Evolutionary conservation across 2,888 invertebrate genomes (phyloP), one percentile per base, ranked within the genome.

Genomic region (Lithophane leautieri): DNA sequence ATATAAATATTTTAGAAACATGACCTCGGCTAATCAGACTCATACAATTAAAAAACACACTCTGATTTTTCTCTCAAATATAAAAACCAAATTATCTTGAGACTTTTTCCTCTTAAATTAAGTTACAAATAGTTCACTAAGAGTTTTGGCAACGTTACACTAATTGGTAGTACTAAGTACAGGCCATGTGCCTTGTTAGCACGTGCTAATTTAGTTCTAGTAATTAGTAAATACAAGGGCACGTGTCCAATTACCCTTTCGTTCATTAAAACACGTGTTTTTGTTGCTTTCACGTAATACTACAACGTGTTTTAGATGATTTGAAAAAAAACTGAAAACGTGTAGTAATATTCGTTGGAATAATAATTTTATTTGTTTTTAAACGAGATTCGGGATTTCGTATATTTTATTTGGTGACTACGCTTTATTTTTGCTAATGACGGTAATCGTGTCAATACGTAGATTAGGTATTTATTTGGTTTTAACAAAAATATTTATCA

Each of bases 241-340:
- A 69, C 78, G 50, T 78, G 50, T 19, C 44, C 34, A 52, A 19
- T 69, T 63, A 54, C 56, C 28, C 44, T 50, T 73, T 60, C 28
- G 50, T 73, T 68, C 78, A 67, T 44, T 9, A 3, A n/a, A 71
- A 78, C 78, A 82, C 81, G 82, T 78, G 81, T 65, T 73, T 69
- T 47, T 65, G 40, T 82, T 82, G 68, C 73, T 61, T 68, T 65
- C 9, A 66, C 25, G 76, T 76, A 76, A 83, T 79, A 76, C 25
- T 42, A 47, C 75, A 70, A 63, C 76, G 83, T 83, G 79, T 73
- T 62, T 73, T 12, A 47, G 28, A 60, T 34, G 22, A 50, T 34
- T 50, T 63, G 54, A 67, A 72, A 42, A 47, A 60, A 28, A 34
- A 0, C 34, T 40, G 9, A 1, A 12, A 58, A 63, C 42, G 58